Conservation (phyloP, 2,888 invertebrate genomes). For the Noctua janthe region DNA sequence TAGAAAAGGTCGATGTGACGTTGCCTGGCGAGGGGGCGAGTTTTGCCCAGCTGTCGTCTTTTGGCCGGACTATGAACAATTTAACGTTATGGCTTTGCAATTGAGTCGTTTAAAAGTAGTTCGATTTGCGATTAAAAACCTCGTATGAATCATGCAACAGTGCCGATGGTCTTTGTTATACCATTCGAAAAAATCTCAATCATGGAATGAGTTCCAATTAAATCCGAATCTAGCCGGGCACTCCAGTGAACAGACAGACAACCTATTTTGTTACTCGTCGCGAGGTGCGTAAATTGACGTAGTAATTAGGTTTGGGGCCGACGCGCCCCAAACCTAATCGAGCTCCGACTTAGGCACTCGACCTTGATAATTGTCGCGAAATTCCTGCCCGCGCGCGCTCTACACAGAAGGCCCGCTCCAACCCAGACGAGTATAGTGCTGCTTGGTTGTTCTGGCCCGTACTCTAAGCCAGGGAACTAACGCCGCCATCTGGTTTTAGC, state of each 20-base stretch:
- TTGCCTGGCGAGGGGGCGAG: too few species aligned
- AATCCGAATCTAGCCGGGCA: not conserved
- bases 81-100: not conserved
- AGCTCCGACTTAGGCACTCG: conserved; percentile 49
- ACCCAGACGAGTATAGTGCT: not conserved
- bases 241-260: not conserved
- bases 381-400: not conserved
- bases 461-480: not conserved
- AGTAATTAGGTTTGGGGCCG: conserved; percentile 58
- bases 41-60: not conserved
- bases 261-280: not conserved
- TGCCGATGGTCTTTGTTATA: not conserved
- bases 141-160: not conserved
- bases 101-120: not conserved
- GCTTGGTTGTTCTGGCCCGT: not conserved
- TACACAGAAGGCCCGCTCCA: conserved; percentile 9
- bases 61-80: not conserved
- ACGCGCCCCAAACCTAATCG: conserved; percentile 28
- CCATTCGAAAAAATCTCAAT: not conserved
- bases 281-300: conserved; percentile 36
- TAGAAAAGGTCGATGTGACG: not conserved
- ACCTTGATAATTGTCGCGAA: conserved; percentile 51
- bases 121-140: not conserved
- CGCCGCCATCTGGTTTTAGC: not conserved
- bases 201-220: not conserved